phyloP scores from a whole-genome alignment of 1,140 invertebrate species.

The Pemphigus obesinymphae region DNA sequence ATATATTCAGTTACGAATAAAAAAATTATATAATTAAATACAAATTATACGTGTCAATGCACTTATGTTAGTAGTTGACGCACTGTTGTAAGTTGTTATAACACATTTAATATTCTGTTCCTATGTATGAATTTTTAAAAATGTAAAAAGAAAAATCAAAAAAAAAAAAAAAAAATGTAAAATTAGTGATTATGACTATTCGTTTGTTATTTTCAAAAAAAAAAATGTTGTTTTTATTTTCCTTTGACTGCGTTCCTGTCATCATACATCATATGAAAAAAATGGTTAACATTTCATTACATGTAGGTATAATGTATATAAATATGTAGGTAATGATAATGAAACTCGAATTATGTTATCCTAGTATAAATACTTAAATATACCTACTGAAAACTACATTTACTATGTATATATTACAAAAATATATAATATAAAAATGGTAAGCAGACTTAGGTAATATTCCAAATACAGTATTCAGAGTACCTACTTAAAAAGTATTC shows the following conservation, averaged over 20 bases:
- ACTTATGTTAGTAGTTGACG: conserved; percentile 41
- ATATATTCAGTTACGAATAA: conserved; percentile 31
- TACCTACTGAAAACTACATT: no score
- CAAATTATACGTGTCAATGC: conserved; percentile 39
- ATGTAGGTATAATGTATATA: no score
- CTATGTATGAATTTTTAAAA: conserved; percentile 41
- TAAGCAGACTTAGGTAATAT: no score
- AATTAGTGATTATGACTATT: conserved; percentile 39
- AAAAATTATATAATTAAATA: conserved; percentile 14
- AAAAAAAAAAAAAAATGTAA: conserved; percentile 37
- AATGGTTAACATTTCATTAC: no score
- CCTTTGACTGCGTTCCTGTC: not conserved
- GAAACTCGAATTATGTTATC: no score
- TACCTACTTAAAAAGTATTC: no score
- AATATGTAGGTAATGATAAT: no score
- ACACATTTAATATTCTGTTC: conserved; percentile 40
- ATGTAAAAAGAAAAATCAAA: conserved; percentile 27
- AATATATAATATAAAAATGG: no score
- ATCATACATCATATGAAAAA: no score
- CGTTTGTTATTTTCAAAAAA: conserved; percentile 34
- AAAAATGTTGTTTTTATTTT: conserved; percentile 26
- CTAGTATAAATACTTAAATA: no score
- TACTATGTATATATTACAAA: no score
- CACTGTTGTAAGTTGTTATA: conserved; percentile 41
- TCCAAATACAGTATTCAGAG: no score